Evolutionary conservation across 2,888 invertebrate genomes (phyloP).

Genomic region (Napeogenes sylphis): DNA sequence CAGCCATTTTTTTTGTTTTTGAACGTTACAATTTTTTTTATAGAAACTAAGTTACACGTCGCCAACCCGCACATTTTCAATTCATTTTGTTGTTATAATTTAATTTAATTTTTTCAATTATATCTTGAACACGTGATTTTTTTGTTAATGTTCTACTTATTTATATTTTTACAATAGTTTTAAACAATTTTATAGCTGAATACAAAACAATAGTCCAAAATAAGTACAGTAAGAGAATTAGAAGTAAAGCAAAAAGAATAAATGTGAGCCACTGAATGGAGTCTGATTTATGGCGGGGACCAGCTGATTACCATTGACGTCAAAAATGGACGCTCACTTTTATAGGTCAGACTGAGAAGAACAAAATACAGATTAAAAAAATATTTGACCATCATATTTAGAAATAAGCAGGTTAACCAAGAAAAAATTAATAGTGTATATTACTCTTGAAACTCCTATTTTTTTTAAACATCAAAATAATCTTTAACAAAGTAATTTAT

Average conservation of each 20-base stretch:
- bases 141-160: too few species aligned
- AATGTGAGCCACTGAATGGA: conserved; percentile 48
- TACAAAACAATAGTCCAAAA: not conserved
- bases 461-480: too few species aligned
- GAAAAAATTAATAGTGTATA: too few species aligned
- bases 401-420: too few species aligned
- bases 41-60: conserved; percentile 14
- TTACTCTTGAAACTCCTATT: too few species aligned
- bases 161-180: too few species aligned
- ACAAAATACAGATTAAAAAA: not conserved
- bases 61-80: conserved; percentile 8
- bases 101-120: not conserved
- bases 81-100: conserved; percentile 1
- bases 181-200: too few species aligned
- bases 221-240: not conserved
- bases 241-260: not conserved
- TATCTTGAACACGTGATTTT: too few species aligned
- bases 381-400: not conserved
- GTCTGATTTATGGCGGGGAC: conserved; percentile 56
- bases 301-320: conserved; percentile 49
- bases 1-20: conserved; percentile 52
- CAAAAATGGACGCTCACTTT: conserved; percentile 53
- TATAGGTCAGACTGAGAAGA: conserved; percentile 45
- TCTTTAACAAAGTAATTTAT: too few species aligned
- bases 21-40: conserved; percentile 41